Evolutionary conservation across 2,113 vertebrate species (phyloP), one percentile per base, ranked within the genome.

Genomic region (Arothron firmamentum): DNA sequence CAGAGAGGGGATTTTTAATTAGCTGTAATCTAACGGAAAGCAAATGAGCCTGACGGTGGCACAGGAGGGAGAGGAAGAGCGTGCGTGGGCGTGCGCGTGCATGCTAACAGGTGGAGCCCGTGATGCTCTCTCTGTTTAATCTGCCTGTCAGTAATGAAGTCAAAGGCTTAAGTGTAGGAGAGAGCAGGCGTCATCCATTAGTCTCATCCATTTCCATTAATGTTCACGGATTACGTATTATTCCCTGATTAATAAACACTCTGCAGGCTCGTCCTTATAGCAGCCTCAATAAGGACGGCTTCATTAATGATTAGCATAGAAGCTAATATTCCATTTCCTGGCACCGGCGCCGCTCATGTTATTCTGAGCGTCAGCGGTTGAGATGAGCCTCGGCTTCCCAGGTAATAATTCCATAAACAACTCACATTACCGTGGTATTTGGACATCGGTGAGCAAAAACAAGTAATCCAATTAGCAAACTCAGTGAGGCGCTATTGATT

Each of bases 201-300:
- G 80, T 76, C 77, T 87, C 86, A 88, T 85, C 85, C 82, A 80
- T 83, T 88, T 80, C 75, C 85, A 89, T 89, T 86, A 83, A 87
- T 88, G 87, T 86, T 82, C 82, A 78, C 81, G 75, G 86, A 88
- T 85, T 83, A 88, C 84, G 85, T 87, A 90, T 89, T 88, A 90
- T 90, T 89, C 84, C 85, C 81, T 86, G 88, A 90, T 89, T 89
- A 90, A 90, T 89, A 89, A 90, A 88, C 88, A 88, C 80, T 78
- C 65, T 5, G 62, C 61, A 59, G 67, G 76, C 72, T 21, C 83
- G 80, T 83, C 82, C 81, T 85, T 62, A 75, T 67, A 76, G 80
- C 78, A 77, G 81, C 77, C 81, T 85, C 78, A 85, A 83, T 86
- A 86, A 87, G 76, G 78, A 82, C 79, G 75, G 81, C 82, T 89